Percentiles rank a stretch among this genome's conserved stretches.
Evolutionary conservation across 2,888 invertebrate genomes (phyloP).

Genomic region (Agriopis marginaria): DNA sequence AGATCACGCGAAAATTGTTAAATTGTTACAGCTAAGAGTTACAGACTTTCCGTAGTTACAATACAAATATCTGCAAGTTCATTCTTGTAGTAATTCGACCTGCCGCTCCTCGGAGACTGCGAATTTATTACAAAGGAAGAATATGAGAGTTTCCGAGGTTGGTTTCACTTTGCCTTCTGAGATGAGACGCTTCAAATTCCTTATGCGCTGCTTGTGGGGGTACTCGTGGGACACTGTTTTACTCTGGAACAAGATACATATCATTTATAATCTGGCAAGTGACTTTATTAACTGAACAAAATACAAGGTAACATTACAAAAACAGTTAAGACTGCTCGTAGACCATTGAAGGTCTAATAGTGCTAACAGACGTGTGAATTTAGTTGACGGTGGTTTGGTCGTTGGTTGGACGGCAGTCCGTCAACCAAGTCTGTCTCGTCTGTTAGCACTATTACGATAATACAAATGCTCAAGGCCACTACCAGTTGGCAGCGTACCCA

Average conservation of each 20-base stretch:
- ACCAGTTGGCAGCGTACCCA: too few species aligned
- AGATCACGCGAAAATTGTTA: constrained; percentile 36
- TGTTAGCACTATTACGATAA: too few species aligned
- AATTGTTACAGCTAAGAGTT: constrained; percentile 19
- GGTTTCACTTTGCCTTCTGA: constrained; percentile 80
- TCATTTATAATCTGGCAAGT: too few species aligned
- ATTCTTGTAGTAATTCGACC: constrained; percentile 34
- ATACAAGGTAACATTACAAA: neutral
- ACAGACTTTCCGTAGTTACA: constrained; percentile 7
- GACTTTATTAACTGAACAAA: neutral
- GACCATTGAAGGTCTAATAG: too few species aligned
- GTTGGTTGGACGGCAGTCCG: too few species aligned
- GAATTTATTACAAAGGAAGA: constrained; percentile 84
- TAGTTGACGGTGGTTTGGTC: too few species aligned
- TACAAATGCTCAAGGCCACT: too few species aligned
- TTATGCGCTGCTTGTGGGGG: constrained; percentile 88
- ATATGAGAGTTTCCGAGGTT: constrained; percentile 80
- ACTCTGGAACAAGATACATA: constrained; percentile 15
- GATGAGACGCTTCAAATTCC: constrained; percentile 83
- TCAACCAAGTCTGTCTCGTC: too few species aligned
- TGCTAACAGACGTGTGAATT: too few species aligned
- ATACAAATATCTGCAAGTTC: neutral
- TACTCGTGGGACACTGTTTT: constrained; percentile 73
- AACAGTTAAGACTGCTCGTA: neutral
- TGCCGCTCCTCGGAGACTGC: constrained; percentile 77